Base-by-base conservation (phyloP, 1,140 invertebrate species). In the Alviniconcha marisindica region DNA sequence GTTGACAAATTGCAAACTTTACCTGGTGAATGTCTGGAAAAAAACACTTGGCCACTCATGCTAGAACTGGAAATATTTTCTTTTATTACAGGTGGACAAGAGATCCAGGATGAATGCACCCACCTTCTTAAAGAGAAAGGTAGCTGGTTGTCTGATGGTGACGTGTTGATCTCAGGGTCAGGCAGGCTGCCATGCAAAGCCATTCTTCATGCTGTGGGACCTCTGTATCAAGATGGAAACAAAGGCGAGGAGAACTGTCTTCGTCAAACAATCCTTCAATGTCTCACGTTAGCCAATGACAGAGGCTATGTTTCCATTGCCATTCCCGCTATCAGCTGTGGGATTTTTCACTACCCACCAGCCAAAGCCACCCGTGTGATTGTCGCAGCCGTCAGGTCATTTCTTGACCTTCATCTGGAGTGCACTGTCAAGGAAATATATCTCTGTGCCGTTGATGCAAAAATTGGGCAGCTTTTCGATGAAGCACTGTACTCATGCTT, bases 201-300 rank as follows among this genome's bases (percentile, higher is more conserved):
- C 0, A 83, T 89, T 21, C 36, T 86, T 21, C 88, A 89, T 77
- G 85, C 86, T 48, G 88, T 89, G 1, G 88, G 88, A 1, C 88
- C 88, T 21, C 40, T 83, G n/a, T 89, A 87, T 85, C 74, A 78
- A 31, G 84, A 76, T 1, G 79, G 79, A 15, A 44, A 12, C 18
- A 2, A 1, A 12, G 79, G 79, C 18, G 79, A 81, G 63, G 42
- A 71, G 42, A 21, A 73, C 10, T 5, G 28, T 36, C 63, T 81
- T 24, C 31, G n/a, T 12, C 48, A 48, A 10, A 15, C 42, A 12
- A 42, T 81, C 36, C 21, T 44, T 40, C 54, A 74, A 31, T 74
- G 81, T 33, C 36, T 82, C 12, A 71, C 74, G 2, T 2, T 24
- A 1, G 51, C 81, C 40, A 40, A 38, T 21, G 21, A 15, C 28